Evolutionary conservation across 2,888 invertebrate species (phyloP).

Genomic region (Drosophila kuntzei): DNA sequence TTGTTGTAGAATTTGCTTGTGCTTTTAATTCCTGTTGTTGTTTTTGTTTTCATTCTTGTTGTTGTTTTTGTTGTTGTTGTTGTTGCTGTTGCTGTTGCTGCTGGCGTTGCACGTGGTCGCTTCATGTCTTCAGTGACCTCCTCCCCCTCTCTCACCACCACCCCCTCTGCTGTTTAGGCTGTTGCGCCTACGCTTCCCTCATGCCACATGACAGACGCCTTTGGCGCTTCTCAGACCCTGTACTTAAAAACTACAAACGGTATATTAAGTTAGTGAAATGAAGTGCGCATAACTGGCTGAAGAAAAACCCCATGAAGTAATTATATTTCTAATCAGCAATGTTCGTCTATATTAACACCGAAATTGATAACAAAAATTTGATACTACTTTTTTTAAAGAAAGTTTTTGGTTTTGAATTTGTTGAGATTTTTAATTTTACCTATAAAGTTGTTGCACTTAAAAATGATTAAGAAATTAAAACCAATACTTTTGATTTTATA

Average conservation of each 20-base stretch:
- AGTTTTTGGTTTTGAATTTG: too few species aligned
- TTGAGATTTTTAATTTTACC: too few species aligned
- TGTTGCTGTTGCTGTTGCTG: constrained; percentile 5
- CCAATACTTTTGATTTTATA: too few species aligned
- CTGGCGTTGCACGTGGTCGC: constrained; percentile 12
- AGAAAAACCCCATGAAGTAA: too few species aligned
- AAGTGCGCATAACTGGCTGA: too few species aligned
- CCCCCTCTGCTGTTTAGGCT: not conserved
- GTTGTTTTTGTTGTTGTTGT: not conserved
- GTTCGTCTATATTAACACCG: too few species aligned
- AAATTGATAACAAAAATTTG: too few species aligned
- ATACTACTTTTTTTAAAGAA: too few species aligned
- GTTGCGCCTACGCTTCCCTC: constrained; percentile 12
- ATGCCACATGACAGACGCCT: constrained; percentile 50
- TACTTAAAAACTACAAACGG: not conserved
- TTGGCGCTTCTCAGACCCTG: constrained; percentile 60
- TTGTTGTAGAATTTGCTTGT: constrained; percentile 18
- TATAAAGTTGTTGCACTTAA: too few species aligned
- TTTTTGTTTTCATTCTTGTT: not conserved
- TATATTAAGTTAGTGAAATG: not conserved
- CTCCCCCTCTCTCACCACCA: not conserved
- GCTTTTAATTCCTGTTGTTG: constrained; percentile 13
- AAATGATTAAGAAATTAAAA: too few species aligned
- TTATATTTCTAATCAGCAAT: not conserved
- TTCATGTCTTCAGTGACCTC: not conserved